These are phyloP conservation scores for Psococerastis gibbosa DNA, from an alignment of 2,888 invertebrate species.

Conservation along the genomic window DNA sequence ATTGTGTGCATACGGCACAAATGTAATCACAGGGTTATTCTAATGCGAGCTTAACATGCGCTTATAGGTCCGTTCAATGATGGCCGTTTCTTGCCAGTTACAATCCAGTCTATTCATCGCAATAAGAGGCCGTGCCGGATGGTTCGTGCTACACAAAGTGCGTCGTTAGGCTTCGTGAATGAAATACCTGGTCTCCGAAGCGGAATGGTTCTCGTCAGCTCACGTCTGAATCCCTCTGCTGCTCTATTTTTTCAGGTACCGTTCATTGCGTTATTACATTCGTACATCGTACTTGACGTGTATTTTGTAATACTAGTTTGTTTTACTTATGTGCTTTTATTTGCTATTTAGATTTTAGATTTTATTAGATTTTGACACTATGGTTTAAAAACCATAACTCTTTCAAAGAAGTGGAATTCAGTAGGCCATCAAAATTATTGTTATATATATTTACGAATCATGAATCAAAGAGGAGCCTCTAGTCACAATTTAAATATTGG, in stretches of 20 bases:
- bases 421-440: too few relatives aligned
- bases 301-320: too few relatives aligned
- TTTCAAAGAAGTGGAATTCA: too few relatives aligned
- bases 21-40: too few relatives aligned
- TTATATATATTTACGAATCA: too few relatives aligned
- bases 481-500: too few relatives aligned
- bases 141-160: conserved; percentile 80
- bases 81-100: conserved; percentile 58
- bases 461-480: too few relatives aligned
- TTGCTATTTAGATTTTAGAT: conserved; percentile 1
- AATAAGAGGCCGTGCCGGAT: conserved; percentile 78
- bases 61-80: conserved; percentile 59
- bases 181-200: conserved; percentile 40
- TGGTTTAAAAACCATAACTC: too few relatives aligned
- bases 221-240: conserved; percentile 29
- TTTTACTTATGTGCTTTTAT: conserved; percentile 13
- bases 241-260: conserved; percentile 34
- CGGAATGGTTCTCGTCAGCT: conserved; percentile 66
- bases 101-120: conserved; percentile 71
- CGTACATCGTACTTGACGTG: too few relatives aligned
- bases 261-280: too few relatives aligned
- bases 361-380: not conserved
- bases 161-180: conserved; percentile 48
- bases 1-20: too few relatives aligned
- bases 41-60: too few relatives aligned